These are phyloP conservation scores for Lepus timidus DNA, from an alignment of 2,113 vertebrate species.

Conservation along the genomic window DNA sequence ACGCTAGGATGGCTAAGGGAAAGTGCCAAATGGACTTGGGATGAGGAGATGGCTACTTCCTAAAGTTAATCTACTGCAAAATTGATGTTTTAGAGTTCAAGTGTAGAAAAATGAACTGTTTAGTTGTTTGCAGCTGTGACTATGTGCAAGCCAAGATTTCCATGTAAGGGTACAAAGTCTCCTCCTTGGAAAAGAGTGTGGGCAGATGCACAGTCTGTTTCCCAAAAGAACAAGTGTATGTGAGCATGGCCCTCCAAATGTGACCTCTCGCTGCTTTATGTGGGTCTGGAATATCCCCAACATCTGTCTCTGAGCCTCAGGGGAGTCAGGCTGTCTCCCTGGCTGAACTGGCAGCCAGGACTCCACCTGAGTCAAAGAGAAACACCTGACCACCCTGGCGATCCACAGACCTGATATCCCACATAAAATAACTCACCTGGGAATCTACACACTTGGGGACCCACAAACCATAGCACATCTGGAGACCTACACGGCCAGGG, in stretches of 20 bases:
- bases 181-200: conserved; percentile 18
- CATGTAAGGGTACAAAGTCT: background rate
- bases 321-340: rapidly evolving
- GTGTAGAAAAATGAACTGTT: conserved; percentile 79
- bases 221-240: background rate
- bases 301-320: rapidly evolving
- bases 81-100: conserved; percentile 68
- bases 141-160: conserved; percentile 62
- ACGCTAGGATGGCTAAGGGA: rapidly evolving
- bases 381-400: rapidly evolving
- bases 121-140: conserved; percentile 76
- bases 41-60: background rate
- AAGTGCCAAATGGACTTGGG: rapidly evolving
- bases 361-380: background rate
- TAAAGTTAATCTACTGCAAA: background rate
- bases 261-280: rapidly evolving
- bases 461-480: too few species aligned
- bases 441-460: background rate
- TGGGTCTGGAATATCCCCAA: background rate
- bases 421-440: background rate
- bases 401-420: background rate
- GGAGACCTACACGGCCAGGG: too few species aligned
- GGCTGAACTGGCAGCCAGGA: background rate
- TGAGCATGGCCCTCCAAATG: background rate
- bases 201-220: conserved; percentile 56